A percentile compares a stretch with the other conserved stretches of the same genome.
Conservation (phyloP, 37 sponge, comb jelly and placozoan species). For the Aplysina aerophoba region DNA sequence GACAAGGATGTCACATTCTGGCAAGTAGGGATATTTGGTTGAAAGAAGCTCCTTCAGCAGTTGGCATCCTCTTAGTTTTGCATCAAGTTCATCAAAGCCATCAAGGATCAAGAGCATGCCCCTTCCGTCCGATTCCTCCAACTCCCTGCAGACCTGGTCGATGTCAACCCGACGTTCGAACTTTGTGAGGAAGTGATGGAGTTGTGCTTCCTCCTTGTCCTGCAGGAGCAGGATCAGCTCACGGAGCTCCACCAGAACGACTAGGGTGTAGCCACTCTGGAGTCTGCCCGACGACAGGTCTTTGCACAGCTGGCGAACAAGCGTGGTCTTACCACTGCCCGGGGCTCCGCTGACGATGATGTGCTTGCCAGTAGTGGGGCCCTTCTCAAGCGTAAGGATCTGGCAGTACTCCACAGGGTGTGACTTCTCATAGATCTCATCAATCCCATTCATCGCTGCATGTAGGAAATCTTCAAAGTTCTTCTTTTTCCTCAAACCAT, state of each 20-base stretch:
- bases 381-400: background rate
- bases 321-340: background rate
- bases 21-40: background rate
- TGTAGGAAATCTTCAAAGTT: background rate
- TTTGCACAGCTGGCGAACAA: background rate
- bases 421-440: background rate
- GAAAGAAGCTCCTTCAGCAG: slow-evolving; percentile 10
- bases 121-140: background rate
- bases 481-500: background rate
- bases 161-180: background rate
- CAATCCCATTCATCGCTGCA: background rate
- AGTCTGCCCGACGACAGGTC: background rate
- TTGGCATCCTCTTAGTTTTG: background rate
- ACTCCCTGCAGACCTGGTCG: background rate
- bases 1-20: slow-evolving; percentile 25
- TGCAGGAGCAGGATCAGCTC: background rate
- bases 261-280: background rate
- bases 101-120: background rate
- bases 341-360: slow-evolving; percentile 9
- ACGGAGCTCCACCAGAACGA: background rate
- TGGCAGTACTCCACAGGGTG: background rate
- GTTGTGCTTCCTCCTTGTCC: background rate
- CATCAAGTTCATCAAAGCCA: slow-evolving; percentile 20
- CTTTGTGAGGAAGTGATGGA: background rate
- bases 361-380: background rate